phyloP scores from a whole-genome alignment of 2,888 invertebrate genomes.

The Drosophila koepferae region DNA sequence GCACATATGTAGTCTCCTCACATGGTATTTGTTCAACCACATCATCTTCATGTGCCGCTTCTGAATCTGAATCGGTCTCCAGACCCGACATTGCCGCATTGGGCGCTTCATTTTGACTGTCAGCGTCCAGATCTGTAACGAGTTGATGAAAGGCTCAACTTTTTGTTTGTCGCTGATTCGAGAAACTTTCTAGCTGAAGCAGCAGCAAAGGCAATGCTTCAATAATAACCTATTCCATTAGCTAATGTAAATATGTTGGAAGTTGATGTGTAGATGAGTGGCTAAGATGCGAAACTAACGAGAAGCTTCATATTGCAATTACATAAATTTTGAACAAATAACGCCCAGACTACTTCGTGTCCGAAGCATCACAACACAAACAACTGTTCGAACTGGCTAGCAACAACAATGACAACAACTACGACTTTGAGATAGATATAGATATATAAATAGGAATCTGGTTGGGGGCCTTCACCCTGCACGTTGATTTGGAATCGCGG shows the following conservation, averaged over 20 bases:
- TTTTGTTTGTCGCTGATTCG: constrained; percentile 6
- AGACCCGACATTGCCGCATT: constrained; percentile 86
- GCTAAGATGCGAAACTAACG: constrained; percentile 22
- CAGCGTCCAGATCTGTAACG: constrained; percentile 89
- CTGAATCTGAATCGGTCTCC: constrained; percentile 88
- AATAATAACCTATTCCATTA: constrained; percentile 10
- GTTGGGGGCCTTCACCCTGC: constrained; percentile 67
- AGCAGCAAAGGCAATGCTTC: constrained; percentile 3
- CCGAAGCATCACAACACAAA: not conserved
- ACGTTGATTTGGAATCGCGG: constrained; percentile 73
- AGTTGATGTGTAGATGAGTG: not conserved
- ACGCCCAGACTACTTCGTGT: constrained; percentile 40
- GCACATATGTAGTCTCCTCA: constrained; percentile 87
- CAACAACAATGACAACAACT: constrained; percentile 28
- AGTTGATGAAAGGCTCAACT: constrained; percentile 9
- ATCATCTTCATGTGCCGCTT: constrained; percentile 76
- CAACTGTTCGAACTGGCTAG: constrained; percentile 4
- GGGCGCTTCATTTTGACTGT: constrained; percentile 88
- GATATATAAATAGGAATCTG: constrained; percentile 1
- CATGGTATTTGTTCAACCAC: constrained; percentile 42
- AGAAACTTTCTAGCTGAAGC: constrained; percentile 29
- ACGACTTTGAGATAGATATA: not conserved
- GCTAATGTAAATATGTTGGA: constrained; percentile 3
- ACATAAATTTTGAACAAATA: constrained; percentile 59
- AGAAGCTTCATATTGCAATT: constrained; percentile 22